Percentiles rank a stretch among this genome's conserved stretches.
Conservation (phyloP, 2,888 invertebrate genomes). For the Clivina fossor region DNA sequence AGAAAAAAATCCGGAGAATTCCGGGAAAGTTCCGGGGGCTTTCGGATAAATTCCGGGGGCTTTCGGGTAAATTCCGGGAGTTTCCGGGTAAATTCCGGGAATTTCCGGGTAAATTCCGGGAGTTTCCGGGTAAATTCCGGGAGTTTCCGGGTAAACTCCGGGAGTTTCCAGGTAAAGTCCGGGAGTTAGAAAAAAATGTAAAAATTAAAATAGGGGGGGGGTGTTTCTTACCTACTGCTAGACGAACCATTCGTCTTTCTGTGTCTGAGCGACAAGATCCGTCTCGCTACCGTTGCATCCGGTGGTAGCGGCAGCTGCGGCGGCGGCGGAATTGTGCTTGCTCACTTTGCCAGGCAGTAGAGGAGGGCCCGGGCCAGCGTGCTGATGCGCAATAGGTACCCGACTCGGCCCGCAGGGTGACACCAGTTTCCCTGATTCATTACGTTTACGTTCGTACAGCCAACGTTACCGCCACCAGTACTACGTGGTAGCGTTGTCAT, state of each 20-base stretch:
- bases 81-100: too few species aligned
- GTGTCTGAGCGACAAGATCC: slow-evolving; percentile 60
- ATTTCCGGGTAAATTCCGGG: too few species aligned
- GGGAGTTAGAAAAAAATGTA: too few species aligned
- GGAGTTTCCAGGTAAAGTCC: too few species aligned
- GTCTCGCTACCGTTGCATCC: slow-evolving; percentile 50
- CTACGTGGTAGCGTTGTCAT: slow-evolving; percentile 59
- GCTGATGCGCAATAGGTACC: slow-evolving; percentile 55
- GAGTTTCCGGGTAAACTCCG: too few species aligned
- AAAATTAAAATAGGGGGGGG: too few species aligned
- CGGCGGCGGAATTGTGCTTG: slow-evolving; percentile 55
- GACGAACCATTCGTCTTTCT: slow-evolving; percentile 94
- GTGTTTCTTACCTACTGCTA: slow-evolving; percentile 61
- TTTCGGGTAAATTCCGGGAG: too few species aligned
- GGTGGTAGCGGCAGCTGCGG: slow-evolving; percentile 50
- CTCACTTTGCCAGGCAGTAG: slow-evolving; percentile 74
- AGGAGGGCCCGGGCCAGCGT: slow-evolving; percentile 70
- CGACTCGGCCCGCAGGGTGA: slow-evolving; percentile 85
- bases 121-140: too few species aligned
- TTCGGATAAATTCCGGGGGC: too few species aligned
- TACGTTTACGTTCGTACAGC: too few species aligned
- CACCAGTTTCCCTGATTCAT: slow-evolving; percentile 90
- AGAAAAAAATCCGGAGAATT: too few species aligned
- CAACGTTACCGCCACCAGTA: slow-evolving; percentile 46
- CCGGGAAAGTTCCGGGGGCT: too few species aligned